Evolutionary conservation across 2,797 vertebrate species (phyloP).

Genomic region (Pipistrellus pygmaeus): DNA sequence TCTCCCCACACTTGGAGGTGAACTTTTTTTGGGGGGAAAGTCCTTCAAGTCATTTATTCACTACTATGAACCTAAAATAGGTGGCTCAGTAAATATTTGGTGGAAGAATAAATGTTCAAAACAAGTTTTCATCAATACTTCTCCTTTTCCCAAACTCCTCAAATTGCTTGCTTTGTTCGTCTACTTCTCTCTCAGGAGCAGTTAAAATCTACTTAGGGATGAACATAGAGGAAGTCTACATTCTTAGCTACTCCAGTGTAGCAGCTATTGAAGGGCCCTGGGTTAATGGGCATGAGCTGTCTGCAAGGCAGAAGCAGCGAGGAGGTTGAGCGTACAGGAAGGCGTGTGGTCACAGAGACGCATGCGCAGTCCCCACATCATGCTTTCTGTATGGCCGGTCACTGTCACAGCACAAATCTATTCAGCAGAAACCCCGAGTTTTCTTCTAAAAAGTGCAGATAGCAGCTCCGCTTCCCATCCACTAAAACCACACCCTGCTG

Average conservation of each 20-base stretch:
- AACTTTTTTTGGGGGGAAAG: background rate
- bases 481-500: background rate
- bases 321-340: no score
- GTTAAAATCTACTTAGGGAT: slow-evolving; percentile 53
- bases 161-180: slow-evolving; percentile 35
- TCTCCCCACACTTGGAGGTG: background rate
- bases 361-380: no score
- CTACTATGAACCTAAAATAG: background rate
- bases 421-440: background rate
- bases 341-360: background rate
- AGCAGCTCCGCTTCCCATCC: background rate
- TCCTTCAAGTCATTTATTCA: background rate
- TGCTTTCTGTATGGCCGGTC: background rate
- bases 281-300: background rate
- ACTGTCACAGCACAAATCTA: background rate
- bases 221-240: slow-evolving; percentile 49
- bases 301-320: background rate
- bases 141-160: slow-evolving; percentile 1
- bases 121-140: slow-evolving; percentile 28
- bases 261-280: background rate
- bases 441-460: background rate
- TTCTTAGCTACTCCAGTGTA: background rate
- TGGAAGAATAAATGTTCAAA: slow-evolving; percentile 31
- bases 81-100: slow-evolving; percentile 7
- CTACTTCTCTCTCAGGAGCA: slow-evolving; percentile 65